Percentiles rank a stretch among this genome's conserved stretches.
These are phyloP conservation scores for Labeo rohita DNA, from an alignment of 2,113 vertebrate species.

Conservation along the genomic window DNA sequence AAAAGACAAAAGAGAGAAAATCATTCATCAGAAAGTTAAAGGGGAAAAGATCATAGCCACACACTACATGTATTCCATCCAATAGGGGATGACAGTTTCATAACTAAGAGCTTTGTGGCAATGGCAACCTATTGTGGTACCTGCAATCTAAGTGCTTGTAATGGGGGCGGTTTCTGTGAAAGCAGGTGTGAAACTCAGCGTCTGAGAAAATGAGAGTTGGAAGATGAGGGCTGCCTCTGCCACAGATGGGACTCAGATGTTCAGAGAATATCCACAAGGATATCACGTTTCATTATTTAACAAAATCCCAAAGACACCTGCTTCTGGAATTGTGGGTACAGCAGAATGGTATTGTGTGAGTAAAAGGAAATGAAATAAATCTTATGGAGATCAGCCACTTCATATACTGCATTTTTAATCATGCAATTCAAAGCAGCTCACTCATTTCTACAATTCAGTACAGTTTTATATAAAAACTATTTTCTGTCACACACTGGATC, in stretches of 20 bases:
- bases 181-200: constrained; percentile 5
- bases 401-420: not conserved
- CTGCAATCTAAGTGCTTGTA: constrained; percentile 34
- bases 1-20: constrained; percentile 5
- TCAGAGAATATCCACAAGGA: not conserved
- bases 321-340: not conserved
- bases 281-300: constrained; percentile 32
- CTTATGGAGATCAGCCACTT: not conserved
- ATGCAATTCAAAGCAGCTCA: too few relatives aligned
- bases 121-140: not conserved
- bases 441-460: too few relatives aligned
- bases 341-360: not conserved
- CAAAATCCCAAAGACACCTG: constrained; percentile 16
- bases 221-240: not conserved
- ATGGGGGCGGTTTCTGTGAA: constrained; percentile 30
- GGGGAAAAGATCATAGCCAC: not conserved
- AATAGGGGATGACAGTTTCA: constrained; percentile 38
- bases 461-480: too few relatives aligned
- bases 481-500: too few relatives aligned
- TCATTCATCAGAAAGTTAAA: not conserved
- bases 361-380: not conserved
- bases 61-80: constrained; percentile 12
- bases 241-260: constrained; percentile 20
- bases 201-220: constrained; percentile 39
- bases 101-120: constrained; percentile 32